phyloP scores from a whole-genome alignment of 2,113 vertebrate genomes.

The Hipposideros armiger region DNA sequence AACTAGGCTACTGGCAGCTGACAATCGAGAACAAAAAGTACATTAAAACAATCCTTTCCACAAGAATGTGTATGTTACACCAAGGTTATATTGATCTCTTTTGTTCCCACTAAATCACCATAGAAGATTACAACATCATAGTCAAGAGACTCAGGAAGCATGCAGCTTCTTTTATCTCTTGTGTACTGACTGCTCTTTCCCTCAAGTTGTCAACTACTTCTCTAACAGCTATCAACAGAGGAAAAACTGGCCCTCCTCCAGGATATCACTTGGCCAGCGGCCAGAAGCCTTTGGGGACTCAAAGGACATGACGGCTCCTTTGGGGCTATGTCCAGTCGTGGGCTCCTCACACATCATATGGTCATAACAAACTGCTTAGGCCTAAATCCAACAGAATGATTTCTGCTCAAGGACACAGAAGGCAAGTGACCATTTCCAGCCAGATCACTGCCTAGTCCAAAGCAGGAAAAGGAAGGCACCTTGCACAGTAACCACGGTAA shows the following conservation, averaged over 20 bases:
- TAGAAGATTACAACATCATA: neutral
- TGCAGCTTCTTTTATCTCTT: neutral
- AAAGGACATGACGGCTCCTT: neutral
- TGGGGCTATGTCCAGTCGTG: neutral
- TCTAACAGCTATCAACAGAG: neutral
- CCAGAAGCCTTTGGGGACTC: neutral
- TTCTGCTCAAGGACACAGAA: slow-evolving; percentile 45
- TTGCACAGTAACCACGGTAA: slow-evolving; percentile 24
- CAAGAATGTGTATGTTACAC: neutral
- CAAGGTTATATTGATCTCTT: neutral
- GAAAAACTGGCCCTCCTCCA: neutral
- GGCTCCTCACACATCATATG: neutral
- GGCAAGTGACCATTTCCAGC: slow-evolving; percentile 30
- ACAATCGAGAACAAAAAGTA: neutral
- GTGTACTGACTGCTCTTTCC: neutral
- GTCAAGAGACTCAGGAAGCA: neutral
- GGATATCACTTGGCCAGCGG: neutral
- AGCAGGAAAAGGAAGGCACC: slow-evolving; percentile 14
- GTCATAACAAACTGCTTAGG: neutral
- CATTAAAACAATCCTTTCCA: neutral
- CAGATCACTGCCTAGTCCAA: neutral
- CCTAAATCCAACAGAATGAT: slow-evolving; percentile 47
- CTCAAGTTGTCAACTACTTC: neutral
- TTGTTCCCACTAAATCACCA: neutral
- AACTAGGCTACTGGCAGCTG: neutral